Conservation (phyloP, 2,113 vertebrate species). For the Eurypyga helias region DNA sequence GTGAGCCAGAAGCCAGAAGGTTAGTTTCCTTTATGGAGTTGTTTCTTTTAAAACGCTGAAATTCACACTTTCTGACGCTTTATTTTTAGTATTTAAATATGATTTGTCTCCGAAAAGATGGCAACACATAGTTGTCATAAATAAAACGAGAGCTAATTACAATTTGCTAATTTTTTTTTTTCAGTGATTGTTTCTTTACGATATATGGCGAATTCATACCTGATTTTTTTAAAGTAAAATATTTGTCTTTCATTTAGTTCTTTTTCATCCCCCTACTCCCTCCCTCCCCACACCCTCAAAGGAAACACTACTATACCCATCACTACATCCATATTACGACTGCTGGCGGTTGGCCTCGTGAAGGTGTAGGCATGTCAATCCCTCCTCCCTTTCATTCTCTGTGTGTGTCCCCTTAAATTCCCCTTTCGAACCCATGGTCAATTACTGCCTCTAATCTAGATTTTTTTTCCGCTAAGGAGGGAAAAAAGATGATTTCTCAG, state of each 20-base stretch:
- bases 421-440: not conserved
- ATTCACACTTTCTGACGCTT: not conserved
- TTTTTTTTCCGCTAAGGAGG: not conserved
- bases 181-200: conserved; percentile 65
- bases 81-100: conserved; percentile 7
- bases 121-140: conserved; percentile 29
- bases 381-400: not conserved
- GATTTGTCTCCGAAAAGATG: conserved; percentile 61
- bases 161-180: not conserved
- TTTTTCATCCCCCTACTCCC: not conserved
- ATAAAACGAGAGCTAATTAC: conserved; percentile 48
- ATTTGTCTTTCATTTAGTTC: not conserved
- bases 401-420: not conserved
- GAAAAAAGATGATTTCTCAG: not conserved
- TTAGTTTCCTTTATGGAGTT: conserved; percentile 54
- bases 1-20: conserved; percentile 61
- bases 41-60: conserved; percentile 33
- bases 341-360: conserved; percentile 27
- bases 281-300: not conserved
- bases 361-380: conserved; percentile 30
- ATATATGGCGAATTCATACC: conserved; percentile 67
- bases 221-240: conserved; percentile 34
- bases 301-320: not conserved
- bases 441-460: not conserved
- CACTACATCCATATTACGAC: conserved; percentile 10